phyloP scores from a whole-genome alignment of 2,113 vertebrate genomes.

The Gila orcuttii region DNA sequence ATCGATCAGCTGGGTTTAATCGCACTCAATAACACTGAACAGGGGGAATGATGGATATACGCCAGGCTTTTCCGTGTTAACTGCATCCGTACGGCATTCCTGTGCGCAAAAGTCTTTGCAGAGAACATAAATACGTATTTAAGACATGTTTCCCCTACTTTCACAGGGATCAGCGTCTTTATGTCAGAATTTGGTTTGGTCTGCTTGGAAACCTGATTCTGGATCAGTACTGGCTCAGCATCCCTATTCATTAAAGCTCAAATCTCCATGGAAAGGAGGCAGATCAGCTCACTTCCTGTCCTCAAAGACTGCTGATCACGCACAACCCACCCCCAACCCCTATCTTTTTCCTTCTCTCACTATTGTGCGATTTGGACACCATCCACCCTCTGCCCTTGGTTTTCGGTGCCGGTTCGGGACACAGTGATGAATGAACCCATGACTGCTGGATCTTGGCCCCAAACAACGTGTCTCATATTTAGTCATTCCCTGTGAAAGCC shows the following conservation, averaged over 20 bases:
- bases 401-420: constrained; percentile 41
- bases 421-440: constrained; percentile 53
- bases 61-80: constrained; percentile 1
- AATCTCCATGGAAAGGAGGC: constrained; percentile 43
- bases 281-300: constrained; percentile 59
- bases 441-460: constrained; percentile 40
- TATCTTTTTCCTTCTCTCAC: constrained; percentile 20
- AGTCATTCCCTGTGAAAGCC: constrained; percentile 48
- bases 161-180: constrained; percentile 10
- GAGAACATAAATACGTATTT: background rate
- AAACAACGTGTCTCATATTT: constrained; percentile 30
- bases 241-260: constrained; percentile 36
- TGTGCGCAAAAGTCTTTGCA: background rate
- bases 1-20: background rate
- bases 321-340: constrained; percentile 33
- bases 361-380: constrained; percentile 51
- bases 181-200: constrained; percentile 5
- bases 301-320: constrained; percentile 58
- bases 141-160: background rate
- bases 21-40: background rate
- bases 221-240: constrained; percentile 41
- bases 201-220: constrained; percentile 24
- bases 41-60: background rate
- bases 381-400: constrained; percentile 42
- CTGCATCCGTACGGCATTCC: background rate